Base-by-base conservation (phyloP, 2,797 vertebrate genomes). In the Microctenopoma stevenorrisi region DNA sequence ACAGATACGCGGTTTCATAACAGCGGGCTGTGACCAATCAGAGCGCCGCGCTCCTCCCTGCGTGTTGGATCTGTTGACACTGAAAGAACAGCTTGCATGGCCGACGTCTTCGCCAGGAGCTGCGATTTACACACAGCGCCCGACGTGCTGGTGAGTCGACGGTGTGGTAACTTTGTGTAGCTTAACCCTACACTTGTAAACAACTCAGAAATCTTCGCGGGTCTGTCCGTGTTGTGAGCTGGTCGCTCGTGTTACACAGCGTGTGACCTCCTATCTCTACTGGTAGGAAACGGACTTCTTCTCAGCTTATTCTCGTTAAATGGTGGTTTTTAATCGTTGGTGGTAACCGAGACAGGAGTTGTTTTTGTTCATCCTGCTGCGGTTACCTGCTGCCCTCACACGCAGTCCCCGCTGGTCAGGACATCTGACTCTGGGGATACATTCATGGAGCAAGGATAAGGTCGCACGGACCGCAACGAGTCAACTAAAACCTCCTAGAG, bases 391-490 rank as follows among this genome's bases (percentile, higher is more conserved):
- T 0, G 26, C 50, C 22, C 37, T 56, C 82, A 79, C 75, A 84
- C 86, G 82, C n/a, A 65, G 35, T 40, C 57, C 2, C 63, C 26
- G 37, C 49, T 64, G 49, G 13, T 26, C 25, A 37, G 42, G 25
- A 86, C 51, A 61, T 61, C 25, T 14, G 44, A 54, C 59, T 57
- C 56, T 15, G 59, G 51, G 72, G 74, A 74, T 33, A 54, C 30
- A 56, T 64, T 75, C 55, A 89, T 89, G 85, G 86, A 90, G 76
- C 79, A 71, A 40, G 81, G 85, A 14, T 86, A 72, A 84, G 14
- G 4, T 11, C 14, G 0, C 22, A 61, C 10, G 14, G 30, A n/a
- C 43, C 3, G 7, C 1, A 10, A n/a, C 6, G 2, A 18, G 0
- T 18, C 26, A 4, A 10, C 18, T 2, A 15, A 52, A 1, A 1